These are phyloP conservation scores for Tetrapedia diversipes DNA, from an alignment of 2,888 invertebrate species.

Conservation along the genomic window DNA sequence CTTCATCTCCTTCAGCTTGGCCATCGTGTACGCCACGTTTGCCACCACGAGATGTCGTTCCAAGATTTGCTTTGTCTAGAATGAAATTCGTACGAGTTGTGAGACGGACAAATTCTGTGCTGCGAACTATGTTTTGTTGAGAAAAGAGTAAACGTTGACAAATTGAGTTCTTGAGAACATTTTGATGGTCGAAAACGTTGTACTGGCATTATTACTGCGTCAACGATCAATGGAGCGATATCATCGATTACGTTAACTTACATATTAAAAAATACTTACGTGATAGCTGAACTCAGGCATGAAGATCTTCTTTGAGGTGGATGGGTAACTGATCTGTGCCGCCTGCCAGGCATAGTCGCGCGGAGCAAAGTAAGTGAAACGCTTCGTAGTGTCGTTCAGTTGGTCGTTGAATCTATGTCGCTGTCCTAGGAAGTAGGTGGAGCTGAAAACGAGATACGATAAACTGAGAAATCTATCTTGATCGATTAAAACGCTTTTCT, in stretches of 20 bases:
- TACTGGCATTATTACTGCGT: no score
- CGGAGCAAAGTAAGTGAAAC: conserved; percentile 96
- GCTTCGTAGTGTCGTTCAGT: conserved; percentile 89
- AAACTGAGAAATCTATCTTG: neutral
- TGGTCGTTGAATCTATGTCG: conserved; percentile 91
- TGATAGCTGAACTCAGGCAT: conserved; percentile 90
- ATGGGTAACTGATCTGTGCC: conserved; percentile 89
- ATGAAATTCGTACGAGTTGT: conserved; percentile 58
- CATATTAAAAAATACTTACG: conserved; percentile 45
- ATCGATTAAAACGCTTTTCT: no score
- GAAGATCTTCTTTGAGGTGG: conserved; percentile 92
- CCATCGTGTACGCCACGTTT: conserved; percentile 91
- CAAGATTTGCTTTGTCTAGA: conserved; percentile 91
- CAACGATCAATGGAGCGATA: no score
- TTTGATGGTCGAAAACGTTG: no score
- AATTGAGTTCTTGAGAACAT: no score
- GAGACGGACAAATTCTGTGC: no score
- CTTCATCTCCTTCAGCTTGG: conserved; percentile 87
- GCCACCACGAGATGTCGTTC: conserved; percentile 95
- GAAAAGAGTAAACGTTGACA: no score
- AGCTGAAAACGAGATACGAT: conserved; percentile 84
- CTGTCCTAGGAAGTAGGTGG: conserved; percentile 90
- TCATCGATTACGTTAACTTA: neutral
- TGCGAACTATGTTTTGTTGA: no score
- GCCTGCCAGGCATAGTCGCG: conserved; percentile 94